These are phyloP conservation scores for Pipistrellus pygmaeus DNA, from an alignment of 2,797 vertebrate species.

Conservation along the genomic window DNA sequence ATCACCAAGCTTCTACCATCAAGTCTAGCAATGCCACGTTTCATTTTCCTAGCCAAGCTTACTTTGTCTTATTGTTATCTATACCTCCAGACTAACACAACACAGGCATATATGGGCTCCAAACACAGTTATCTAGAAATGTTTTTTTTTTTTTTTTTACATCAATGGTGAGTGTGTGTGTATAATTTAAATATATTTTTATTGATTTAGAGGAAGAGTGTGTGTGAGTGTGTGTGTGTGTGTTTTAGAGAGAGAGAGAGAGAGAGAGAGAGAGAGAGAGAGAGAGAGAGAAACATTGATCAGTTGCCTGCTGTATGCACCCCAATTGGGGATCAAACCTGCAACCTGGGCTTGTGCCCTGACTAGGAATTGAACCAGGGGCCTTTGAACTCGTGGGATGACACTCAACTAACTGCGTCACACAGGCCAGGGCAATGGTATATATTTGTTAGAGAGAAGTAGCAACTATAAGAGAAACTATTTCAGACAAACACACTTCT, in stretches of 20 bases:
- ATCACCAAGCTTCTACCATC: background rate
- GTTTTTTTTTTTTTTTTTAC: background rate
- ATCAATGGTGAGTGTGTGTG: background rate
- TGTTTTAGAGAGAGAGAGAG: background rate
- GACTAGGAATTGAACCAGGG: background rate
- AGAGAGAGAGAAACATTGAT: background rate
- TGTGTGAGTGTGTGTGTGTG: too few relatives aligned
- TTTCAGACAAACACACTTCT: background rate
- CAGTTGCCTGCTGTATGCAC: background rate
- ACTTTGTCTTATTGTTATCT: background rate
- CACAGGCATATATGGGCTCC: background rate
- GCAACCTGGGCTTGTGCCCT: background rate
- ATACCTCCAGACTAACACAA: background rate
- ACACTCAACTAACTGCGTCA: background rate
- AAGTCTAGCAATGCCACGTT: background rate
- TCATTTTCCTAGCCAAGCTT: background rate
- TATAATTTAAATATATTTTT: background rate
- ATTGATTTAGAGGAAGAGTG: background rate
- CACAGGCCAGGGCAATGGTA: background rate
- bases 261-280: background rate
- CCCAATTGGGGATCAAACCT: background rate
- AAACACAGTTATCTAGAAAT: background rate
- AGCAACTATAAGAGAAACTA: background rate
- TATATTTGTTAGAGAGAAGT: background rate
- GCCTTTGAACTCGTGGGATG: background rate